Percentiles rank a stretch among this genome's conserved stretches.
phyloP scores from a whole-genome alignment of 1,140 invertebrate genomes.

The Atta cephalotes region DNA sequence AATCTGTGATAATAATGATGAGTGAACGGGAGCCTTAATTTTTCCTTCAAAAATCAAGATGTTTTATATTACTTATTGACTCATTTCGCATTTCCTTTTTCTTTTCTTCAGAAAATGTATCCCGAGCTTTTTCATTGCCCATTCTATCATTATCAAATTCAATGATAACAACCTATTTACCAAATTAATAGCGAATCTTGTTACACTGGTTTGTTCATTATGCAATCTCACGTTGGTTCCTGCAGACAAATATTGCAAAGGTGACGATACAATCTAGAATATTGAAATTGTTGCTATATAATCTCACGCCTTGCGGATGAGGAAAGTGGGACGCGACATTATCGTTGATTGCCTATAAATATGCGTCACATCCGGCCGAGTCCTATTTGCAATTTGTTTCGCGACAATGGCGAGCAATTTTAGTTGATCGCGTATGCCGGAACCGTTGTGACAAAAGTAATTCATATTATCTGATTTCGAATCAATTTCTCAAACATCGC shows the following conservation, averaged over 20 bases:
- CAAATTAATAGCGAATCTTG: constrained; percentile 35
- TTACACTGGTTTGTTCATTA: constrained; percentile 51
- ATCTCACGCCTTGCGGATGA: constrained; percentile 25
- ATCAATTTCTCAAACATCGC: constrained; percentile 27
- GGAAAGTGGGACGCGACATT: constrained; percentile 24
- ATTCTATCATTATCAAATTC: constrained; percentile 18
- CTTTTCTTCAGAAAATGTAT: not conserved
- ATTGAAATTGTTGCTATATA: constrained; percentile 30
- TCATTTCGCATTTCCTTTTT: not conserved
- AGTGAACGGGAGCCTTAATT: too few relatives aligned
- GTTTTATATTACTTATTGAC: too few relatives aligned
- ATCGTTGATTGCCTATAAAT: constrained; percentile 65
- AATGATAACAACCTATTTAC: not conserved
- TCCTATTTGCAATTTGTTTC: constrained; percentile 62
- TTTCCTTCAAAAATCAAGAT: too few relatives aligned
- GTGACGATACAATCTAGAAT: constrained; percentile 65
- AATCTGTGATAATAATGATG: too few relatives aligned
- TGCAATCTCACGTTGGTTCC: constrained; percentile 37
- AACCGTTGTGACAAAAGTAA: constrained; percentile 23
- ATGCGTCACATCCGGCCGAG: constrained; percentile 29
- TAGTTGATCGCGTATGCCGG: constrained; percentile 26
- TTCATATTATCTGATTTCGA: constrained; percentile 41
- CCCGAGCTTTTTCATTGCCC: not conserved
- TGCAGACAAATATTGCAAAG: constrained; percentile 61
- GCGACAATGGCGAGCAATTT: constrained; percentile 60